Evolutionary conservation across 64 coral and sea anemone genomes (phyloP).

Genomic region (Anthopleura sola): DNA sequence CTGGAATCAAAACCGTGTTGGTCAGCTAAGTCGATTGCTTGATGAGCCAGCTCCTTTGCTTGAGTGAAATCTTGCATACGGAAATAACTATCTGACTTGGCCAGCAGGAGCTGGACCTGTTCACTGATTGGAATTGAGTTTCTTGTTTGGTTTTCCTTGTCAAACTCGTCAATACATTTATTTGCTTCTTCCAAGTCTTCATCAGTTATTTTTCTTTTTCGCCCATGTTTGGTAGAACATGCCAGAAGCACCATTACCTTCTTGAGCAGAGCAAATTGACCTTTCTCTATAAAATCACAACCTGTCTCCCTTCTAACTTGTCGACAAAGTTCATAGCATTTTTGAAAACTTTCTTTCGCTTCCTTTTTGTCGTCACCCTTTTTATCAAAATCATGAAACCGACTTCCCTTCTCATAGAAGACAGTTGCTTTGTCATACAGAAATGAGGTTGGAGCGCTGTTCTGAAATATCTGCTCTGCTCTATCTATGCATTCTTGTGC

Average conservation of each 20-base stretch:
- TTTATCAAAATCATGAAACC: background rate
- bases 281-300: background rate
- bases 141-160: background rate
- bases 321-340: background rate
- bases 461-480: background rate
- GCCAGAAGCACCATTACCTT: background rate
- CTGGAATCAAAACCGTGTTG: background rate
- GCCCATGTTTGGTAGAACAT: background rate
- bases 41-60: background rate
- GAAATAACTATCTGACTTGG: background rate
- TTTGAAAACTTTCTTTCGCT: background rate
- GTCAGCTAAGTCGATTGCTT: background rate
- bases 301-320: background rate
- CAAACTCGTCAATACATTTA: background rate
- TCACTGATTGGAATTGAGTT: background rate
- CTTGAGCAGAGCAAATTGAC: background rate
- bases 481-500: background rate
- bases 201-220: slow-evolving; percentile 9
- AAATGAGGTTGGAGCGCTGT: background rate
- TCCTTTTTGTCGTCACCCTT: background rate
- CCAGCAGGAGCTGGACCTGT: background rate
- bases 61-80: background rate
- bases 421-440: slow-evolving; percentile 2
- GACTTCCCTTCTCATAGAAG: slow-evolving; percentile 1
- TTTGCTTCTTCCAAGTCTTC: background rate